Evolutionary conservation across 2,113 vertebrate genomes (phyloP), one percentile per base, ranked within the genome.

Genomic region (Mirza zaza): DNA sequence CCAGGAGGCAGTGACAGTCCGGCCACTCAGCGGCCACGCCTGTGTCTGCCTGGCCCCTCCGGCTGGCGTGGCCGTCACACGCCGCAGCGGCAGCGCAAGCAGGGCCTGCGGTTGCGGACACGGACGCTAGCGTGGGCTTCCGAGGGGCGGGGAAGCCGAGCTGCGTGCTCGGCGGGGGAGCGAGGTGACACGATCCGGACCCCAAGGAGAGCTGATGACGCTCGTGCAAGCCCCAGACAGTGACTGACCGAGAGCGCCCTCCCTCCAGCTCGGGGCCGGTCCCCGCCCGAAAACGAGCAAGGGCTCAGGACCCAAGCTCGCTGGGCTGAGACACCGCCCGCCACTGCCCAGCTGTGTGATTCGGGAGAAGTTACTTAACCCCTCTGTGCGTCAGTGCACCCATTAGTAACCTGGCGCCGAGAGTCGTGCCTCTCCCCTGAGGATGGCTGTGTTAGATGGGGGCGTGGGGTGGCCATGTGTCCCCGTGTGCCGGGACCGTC

Each of bases 121-220:
- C n/a, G 79, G 59, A 39, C 50, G 50, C 79, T 23, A 15, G 10
- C 4, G 6, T 32, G 34, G 67, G 55, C 61, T 93, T 55, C 55
- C 1, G 1, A 11, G 67, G n/a, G 13, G 0, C 0, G 0, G 42
- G 63, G 10, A 27, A 36, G 55, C 55, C 9, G 12, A 0, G 0
- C 32, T 3, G 14, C 67, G 11, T 65, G 8, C 50, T 45, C 8
- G 20, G 7, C 1, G 8, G 67, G 59, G 68, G 3, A n/a, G 29
- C 0, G 29, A 32, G 14, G 76, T 4, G 6, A 10, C 39, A 36
- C 8, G 0, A 21, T 42, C 36, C 17, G 12, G 79, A 29, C 25
- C 52, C 36, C 0, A 0, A 27, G 45, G n/a, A 45, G n/a, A 17
- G 14, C 29, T 2, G 34, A 6, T 32, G 34, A 13, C 14, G 45